phyloP scores from a whole-genome alignment of 2,888 invertebrate genomes.

The Caenorhabditis panamensis region DNA sequence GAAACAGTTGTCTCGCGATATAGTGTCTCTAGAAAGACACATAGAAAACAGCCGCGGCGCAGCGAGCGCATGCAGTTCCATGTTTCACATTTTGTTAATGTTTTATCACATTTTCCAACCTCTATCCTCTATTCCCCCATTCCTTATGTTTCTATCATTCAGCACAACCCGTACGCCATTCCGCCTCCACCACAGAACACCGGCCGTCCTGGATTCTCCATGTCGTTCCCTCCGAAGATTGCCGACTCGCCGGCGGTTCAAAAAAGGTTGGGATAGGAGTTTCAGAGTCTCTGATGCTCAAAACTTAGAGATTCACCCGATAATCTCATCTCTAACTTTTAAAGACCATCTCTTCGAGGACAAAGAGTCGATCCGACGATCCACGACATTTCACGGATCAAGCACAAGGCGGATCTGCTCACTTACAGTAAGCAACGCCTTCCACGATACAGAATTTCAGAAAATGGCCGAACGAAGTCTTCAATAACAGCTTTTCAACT shows the following conservation, averaged over 20 bases:
- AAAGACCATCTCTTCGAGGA: constrained; percentile 44
- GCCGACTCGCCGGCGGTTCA: neutral
- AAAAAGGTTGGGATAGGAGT: neutral
- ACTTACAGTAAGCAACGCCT: constrained; percentile 35
- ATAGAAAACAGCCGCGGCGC: no score
- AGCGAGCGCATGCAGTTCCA: no score
- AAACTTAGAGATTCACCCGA: no score
- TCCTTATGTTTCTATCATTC: neutral
- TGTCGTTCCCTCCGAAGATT: neutral
- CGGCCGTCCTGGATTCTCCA: neutral
- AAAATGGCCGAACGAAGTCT: no score
- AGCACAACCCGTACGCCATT: neutral
- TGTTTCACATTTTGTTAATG: no score
- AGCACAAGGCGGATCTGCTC: constrained; percentile 28
- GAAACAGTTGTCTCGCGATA: no score
- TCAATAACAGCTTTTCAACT: no score
- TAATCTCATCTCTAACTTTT: no score
- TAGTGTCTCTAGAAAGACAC: no score
- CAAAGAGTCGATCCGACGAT: constrained; percentile 24
- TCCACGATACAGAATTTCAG: no score
- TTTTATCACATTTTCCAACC: neutral
- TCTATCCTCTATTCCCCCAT: neutral
- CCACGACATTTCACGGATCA: constrained; percentile 16
- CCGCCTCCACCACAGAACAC: neutral
- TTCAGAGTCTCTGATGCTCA: no score